These are phyloP conservation scores for Sycophila texana DNA, from an alignment of 2,888 invertebrate species.

Conservation along the genomic window DNA sequence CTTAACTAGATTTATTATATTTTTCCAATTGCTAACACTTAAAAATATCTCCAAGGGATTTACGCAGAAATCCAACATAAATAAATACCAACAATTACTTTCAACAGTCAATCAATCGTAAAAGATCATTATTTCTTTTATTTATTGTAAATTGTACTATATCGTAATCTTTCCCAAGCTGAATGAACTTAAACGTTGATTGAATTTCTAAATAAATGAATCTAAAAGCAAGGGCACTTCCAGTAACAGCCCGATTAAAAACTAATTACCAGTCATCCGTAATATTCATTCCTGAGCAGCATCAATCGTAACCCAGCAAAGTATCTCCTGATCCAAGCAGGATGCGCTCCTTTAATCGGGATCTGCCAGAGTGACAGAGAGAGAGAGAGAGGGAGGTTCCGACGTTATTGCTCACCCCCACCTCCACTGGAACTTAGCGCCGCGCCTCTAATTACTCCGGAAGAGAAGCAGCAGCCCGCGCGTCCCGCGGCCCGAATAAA, in stretches of 20 bases:
- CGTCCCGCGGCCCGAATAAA: conserved; percentile 19
- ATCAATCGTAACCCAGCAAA: not conserved
- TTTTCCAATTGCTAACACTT: too few relatives aligned
- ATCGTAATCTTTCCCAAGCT: too few relatives aligned
- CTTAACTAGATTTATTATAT: too few relatives aligned
- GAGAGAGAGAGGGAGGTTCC: not conserved
- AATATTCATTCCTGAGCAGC: not conserved
- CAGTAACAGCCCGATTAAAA: conserved; percentile 30
- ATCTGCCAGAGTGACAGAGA: not conserved
- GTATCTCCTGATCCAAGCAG: not conserved
- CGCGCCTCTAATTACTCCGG: conserved; percentile 26
- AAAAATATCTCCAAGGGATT: too few relatives aligned
- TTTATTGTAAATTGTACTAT: too few relatives aligned
- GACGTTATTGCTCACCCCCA: not conserved
- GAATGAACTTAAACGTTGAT: not conserved
- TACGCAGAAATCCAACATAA: too few relatives aligned
- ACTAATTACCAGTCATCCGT: conserved; percentile 12
- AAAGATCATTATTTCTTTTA: too few relatives aligned
- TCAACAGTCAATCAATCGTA: too few relatives aligned
- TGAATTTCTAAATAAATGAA: conserved; percentile 12
- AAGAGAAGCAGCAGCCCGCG: not conserved
- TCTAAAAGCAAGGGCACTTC: not conserved
- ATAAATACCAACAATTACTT: too few relatives aligned
- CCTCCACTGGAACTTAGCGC: not conserved
- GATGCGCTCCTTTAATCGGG: not conserved